Base-by-base conservation (phyloP, 2,797 vertebrate species). In the Scolopax rusticola region DNA sequence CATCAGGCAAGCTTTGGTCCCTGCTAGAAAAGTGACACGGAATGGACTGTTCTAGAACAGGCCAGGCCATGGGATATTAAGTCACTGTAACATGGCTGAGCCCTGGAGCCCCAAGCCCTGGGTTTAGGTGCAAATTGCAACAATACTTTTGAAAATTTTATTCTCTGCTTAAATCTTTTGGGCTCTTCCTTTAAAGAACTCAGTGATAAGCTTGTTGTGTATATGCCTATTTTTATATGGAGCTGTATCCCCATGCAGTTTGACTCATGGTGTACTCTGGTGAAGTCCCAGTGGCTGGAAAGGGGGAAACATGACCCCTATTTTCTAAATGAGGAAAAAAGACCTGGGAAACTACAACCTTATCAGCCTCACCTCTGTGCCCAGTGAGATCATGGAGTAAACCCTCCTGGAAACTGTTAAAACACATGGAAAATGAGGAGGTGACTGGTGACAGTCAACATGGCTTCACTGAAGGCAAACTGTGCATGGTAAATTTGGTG, bases 1-100 rank as follows among this genome's bases (percentile, higher is more conserved):
- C 32, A 68, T 36, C 87, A 86, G 78, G 36, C 71, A 50, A 19
- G 32, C 84, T 64, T 73, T 77, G 75, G 51, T 60, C 80, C 67
- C 89, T 57, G 79, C 50, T 60, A 64, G 68, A 33, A 87, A 77
- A 15, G 56, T 79, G 75, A 43, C 81, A 76, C 15, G 20, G 28
- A 51, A 57, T 8, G 47, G 65, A 23, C 60, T 67, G 36, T 12
- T 81, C 54, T 36, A 41, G 86, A 17, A 45, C 51, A 15, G 51
- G 17, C 51, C 45, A 20, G 40, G 15, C 33, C 68, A 33, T 8
- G 53, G 43, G 43, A 41, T 38, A 16, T 59, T 30, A 8, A 79
- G 30, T 54, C 60, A 40, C 33, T 21, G 25, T 18, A 68, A 41
- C 0, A 1, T 33, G 60, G 19, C 75, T 79, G 51, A 90, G 80